These are phyloP conservation scores for Melanotaenia maccullochi DNA, from an alignment of 2,797 vertebrate genomes.

Conservation along the genomic window DNA sequence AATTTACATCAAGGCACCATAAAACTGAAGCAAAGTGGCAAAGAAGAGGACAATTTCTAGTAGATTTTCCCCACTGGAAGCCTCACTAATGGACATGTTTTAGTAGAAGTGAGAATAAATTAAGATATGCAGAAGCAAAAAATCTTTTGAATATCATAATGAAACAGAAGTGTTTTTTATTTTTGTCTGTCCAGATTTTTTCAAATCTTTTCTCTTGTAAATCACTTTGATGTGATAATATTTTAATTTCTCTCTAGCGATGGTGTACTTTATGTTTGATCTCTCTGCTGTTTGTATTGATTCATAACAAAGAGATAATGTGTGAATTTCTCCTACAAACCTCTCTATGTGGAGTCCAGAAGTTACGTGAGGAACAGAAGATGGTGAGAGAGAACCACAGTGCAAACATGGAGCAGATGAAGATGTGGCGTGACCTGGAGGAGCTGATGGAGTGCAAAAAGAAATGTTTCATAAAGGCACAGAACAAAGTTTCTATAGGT, in stretches of 20 bases:
- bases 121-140: no score
- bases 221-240: neutral
- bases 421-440: slow-evolving; percentile 95
- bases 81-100: neutral
- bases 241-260: neutral
- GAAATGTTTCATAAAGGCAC: slow-evolving; percentile 91
- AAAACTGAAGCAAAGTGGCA: neutral
- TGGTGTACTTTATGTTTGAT: neutral
- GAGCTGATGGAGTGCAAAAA: slow-evolving; percentile 93
- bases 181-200: neutral
- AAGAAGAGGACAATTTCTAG: neutral
- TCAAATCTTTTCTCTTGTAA: neutral
- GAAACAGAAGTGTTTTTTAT: no score
- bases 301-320: neutral
- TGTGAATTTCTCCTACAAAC: neutral
- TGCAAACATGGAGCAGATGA: slow-evolving; percentile 95
- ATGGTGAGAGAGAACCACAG: slow-evolving; percentile 90
- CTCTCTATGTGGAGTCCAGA: slow-evolving; percentile 77
- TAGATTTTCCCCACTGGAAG: neutral
- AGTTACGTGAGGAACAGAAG: slow-evolving; percentile 95
- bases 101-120: no score
- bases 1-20: neutral
- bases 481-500: slow-evolving; percentile 88
- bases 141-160: no score
- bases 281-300: neutral